Conservation (phyloP, 30 jellyfish, hydroid and myxozoan species). For the Aurelia sp. region DNA sequence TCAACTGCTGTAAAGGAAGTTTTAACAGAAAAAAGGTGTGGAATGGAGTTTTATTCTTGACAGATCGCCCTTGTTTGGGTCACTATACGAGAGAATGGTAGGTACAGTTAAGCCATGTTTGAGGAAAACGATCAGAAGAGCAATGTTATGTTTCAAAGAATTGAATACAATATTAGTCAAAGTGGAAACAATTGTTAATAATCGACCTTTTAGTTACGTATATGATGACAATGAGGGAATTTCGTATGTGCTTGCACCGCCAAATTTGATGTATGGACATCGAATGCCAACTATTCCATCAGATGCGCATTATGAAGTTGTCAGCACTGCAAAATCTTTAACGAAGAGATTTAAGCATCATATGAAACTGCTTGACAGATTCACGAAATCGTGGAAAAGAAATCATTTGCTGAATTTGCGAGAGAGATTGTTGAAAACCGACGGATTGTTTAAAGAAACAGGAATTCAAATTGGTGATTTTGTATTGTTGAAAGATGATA, state of each 20-base stretch:
- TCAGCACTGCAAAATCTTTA: constrained; percentile 30
- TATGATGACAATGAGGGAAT: constrained; percentile 48
- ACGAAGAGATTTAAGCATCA: constrained; percentile 28
- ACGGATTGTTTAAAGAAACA: background rate
- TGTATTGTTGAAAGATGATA: constrained; percentile 12
- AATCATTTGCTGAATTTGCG: too few relatives aligned
- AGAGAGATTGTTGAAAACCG: background rate
- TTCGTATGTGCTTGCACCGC: constrained; percentile 39
- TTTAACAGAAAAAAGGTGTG: constrained; percentile 2
- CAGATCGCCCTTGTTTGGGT: constrained; percentile 12
- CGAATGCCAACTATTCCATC: background rate
- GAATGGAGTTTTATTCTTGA: constrained; percentile 26
- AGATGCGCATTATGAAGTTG: constrained; percentile 29
- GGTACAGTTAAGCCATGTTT: constrained; percentile 26
- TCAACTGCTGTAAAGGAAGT: background rate
- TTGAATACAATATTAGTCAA: constrained; percentile 11
- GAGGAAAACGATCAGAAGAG: constrained; percentile 48
- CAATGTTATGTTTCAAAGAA: constrained; percentile 33
- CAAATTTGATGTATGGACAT: constrained; percentile 44
- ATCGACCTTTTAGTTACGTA: constrained; percentile 34
- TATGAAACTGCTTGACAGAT: constrained; percentile 9
- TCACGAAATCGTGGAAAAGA: constrained; percentile 14
- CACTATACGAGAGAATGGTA: constrained; percentile 26
- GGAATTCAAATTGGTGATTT: constrained; percentile 3
- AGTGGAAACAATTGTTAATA: constrained; percentile 39